Conservation (phyloP, 2,888 invertebrate genomes). For the Luffia ferchaultella region DNA sequence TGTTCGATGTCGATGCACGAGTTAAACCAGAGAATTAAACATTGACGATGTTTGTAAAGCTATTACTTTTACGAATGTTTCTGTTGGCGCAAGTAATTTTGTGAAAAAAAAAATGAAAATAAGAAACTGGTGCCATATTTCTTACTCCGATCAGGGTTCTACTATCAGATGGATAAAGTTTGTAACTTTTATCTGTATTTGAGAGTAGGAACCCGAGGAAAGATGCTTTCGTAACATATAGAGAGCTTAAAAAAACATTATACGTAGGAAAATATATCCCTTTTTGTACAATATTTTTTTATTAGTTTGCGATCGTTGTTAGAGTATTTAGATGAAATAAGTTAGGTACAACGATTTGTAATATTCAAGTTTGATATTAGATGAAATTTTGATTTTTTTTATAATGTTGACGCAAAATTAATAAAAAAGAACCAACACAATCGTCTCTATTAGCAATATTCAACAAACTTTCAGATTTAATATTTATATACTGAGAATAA, state of each 20-base stretch:
- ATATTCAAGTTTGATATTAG: background rate
- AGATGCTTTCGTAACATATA: conserved; percentile 21
- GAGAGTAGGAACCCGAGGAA: conserved; percentile 4
- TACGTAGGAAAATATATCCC: conserved; percentile 5
- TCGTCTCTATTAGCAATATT: too few species aligned
- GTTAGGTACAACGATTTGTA: background rate
- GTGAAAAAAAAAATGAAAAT: background rate
- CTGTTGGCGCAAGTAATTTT: too few species aligned
- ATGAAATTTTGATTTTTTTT: too few species aligned
- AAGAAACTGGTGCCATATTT: background rate
- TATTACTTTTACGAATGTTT: too few species aligned
- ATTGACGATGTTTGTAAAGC: too few species aligned
- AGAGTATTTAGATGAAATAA: background rate
- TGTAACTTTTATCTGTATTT: background rate
- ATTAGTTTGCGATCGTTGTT: conserved; percentile 10
- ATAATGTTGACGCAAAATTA: too few species aligned
- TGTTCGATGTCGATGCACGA: too few species aligned
- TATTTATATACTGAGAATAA: too few species aligned
- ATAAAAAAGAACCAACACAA: too few species aligned
- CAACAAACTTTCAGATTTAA: too few species aligned
- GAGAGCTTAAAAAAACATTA: conserved; percentile 22
- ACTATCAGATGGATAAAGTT: too few species aligned
- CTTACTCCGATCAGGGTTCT: background rate
- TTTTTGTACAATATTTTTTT: conserved; percentile 13
- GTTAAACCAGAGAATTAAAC: too few species aligned